These are phyloP conservation scores for Cylloceria caligata DNA, from an alignment of 2,888 invertebrate genomes.

Conservation along the genomic window DNA sequence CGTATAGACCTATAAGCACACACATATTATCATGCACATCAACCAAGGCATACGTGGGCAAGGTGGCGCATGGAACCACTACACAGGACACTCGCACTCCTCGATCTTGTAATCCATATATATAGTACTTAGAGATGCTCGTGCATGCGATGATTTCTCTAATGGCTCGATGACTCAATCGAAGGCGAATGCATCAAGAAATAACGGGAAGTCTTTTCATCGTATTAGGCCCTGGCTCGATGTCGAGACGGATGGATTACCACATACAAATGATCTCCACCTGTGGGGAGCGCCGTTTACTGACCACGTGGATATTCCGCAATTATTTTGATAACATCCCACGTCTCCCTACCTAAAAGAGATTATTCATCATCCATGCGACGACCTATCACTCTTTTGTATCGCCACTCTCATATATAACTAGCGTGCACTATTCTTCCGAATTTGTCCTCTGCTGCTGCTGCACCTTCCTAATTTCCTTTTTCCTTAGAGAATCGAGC, in stretches of 20 bases:
- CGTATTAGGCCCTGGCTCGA: slow-evolving; percentile 12
- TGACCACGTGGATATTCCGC: slow-evolving; percentile 40
- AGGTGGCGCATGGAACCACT: neutral
- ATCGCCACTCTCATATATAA: too few species aligned
- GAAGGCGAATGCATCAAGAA: slow-evolving; percentile 66
- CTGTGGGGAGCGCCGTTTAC: slow-evolving; percentile 49
- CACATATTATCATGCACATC: neutral
- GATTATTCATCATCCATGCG: slow-evolving; percentile 12
- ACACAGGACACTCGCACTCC: neutral
- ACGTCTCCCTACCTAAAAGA: slow-evolving; percentile 11
- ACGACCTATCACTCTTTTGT: slow-evolving; percentile 14
- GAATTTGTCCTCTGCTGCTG: neutral
- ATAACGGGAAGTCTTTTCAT: slow-evolving; percentile 62
- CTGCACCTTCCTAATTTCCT: slow-evolving; percentile 6
- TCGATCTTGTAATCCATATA: neutral
- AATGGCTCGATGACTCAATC: slow-evolving; percentile 78
- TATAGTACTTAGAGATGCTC: slow-evolving; percentile 12
- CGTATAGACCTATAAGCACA: too few species aligned
- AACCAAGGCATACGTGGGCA: neutral
- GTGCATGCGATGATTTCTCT: slow-evolving; percentile 65
- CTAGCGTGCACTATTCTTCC: neutral
- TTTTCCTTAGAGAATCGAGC: neutral
- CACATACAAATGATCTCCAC: slow-evolving; percentile 12
- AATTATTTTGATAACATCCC: slow-evolving; percentile 45
- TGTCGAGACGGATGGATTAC: neutral